Percentiles rank a stretch among this genome's conserved stretches.
Conservation (phyloP, 2,888 invertebrate genomes). For the Eurytoma adleriae region DNA sequence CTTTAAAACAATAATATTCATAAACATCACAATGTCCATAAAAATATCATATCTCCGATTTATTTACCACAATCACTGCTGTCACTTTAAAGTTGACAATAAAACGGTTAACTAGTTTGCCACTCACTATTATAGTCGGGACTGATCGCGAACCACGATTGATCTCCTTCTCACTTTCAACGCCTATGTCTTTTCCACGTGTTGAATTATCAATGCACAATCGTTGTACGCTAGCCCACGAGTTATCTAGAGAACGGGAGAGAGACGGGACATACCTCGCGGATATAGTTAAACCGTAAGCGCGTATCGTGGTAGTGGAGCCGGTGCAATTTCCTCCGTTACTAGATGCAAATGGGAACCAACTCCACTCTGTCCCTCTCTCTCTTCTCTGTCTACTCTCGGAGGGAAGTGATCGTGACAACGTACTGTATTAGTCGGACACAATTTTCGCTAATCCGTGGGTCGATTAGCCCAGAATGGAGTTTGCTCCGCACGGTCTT, state of each 20-base stretch:
- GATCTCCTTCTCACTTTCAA: neutral
- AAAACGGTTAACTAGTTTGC: no score
- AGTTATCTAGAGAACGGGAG: neutral
- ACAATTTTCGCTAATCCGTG: constrained; percentile 33
- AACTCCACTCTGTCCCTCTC: constrained; percentile 24
- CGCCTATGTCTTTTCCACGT: neutral
- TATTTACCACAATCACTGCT: no score
- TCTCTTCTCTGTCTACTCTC: no score
- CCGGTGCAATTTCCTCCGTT: constrained; percentile 37
- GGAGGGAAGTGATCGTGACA: constrained; percentile 36
- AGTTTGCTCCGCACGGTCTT: no score
- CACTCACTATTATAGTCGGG: no score
- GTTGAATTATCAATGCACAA: neutral
- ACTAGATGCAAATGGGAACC: constrained; percentile 42
- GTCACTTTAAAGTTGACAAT: no score
- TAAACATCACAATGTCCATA: no score
- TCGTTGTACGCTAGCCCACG: neutral
- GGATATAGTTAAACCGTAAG: constrained; percentile 38
- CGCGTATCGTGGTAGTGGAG: constrained; percentile 20
- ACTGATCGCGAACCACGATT: no score
- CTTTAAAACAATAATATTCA: no score
- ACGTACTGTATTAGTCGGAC: constrained; percentile 41
- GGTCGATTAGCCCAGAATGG: constrained; percentile 15
- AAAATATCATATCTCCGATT: no score
- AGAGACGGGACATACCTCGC: neutral